phyloP scores from a whole-genome alignment of 2,797 vertebrate species.

The Siniperca obscura region DNA sequence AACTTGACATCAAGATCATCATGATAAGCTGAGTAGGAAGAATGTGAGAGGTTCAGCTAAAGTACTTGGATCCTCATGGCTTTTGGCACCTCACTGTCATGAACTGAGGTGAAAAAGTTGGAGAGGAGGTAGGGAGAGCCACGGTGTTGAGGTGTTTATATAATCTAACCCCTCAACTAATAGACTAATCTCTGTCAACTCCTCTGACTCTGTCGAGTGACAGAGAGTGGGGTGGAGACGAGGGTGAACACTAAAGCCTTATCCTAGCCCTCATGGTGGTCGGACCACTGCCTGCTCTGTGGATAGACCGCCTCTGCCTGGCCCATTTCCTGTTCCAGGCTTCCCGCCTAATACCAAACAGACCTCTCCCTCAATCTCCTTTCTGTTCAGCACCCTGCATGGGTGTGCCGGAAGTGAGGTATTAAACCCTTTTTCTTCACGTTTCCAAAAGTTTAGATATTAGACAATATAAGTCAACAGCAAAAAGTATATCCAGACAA shows the following conservation, averaged over 20 bases:
- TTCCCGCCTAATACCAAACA: conserved; percentile 84
- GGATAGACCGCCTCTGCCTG: conserved; percentile 64
- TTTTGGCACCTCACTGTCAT: conserved; percentile 44
- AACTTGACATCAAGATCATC: conserved; percentile 23
- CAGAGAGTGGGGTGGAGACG: conserved; percentile 13
- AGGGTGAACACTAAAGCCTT: conserved; percentile 69
- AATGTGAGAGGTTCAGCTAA: conserved; percentile 38
- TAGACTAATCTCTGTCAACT: conserved; percentile 53
- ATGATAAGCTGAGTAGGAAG: conserved; percentile 45
- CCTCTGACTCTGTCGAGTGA: conserved; percentile 28
- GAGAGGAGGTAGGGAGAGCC: conserved; percentile 8
- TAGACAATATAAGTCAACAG: conserved; percentile 9
- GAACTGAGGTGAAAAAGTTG: conserved; percentile 17
- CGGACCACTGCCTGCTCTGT: conserved; percentile 54
- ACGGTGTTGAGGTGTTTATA: conserved; percentile 73
- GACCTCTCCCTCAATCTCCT: conserved; percentile 71
- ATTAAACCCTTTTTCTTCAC: conserved; percentile 22
- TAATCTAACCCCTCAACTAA: conserved; percentile 48
- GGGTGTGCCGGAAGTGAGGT: conserved; percentile 58
- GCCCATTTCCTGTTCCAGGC: conserved; percentile 85
- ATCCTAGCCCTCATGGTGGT: conserved; percentile 41
- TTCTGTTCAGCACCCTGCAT: conserved; percentile 44
- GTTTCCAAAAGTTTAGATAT: conserved; percentile 28
- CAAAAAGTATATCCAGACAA: not conserved
- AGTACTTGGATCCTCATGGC: conserved; percentile 30